A percentile compares a stretch with the other conserved stretches of the same genome.
phyloP scores from a whole-genome alignment of 1,140 invertebrate species.

The Ectropis grisescens region DNA sequence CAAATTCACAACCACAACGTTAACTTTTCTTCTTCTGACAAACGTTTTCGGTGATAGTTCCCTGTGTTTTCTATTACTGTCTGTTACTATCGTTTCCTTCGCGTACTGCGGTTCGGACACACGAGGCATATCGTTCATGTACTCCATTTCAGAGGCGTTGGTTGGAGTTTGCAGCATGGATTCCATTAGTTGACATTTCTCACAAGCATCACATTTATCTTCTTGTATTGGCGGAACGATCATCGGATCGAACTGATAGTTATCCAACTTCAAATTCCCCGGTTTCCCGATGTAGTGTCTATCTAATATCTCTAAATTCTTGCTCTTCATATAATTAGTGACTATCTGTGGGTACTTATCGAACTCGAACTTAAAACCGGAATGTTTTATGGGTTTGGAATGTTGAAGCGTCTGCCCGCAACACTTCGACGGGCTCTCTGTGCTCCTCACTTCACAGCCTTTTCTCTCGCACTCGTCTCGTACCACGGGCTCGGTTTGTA shows the following conservation, averaged over 20 bases:
- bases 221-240: conserved; percentile 55
- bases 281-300: conserved; percentile 74
- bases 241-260: conserved; percentile 62
- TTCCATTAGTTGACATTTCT: conserved; percentile 62
- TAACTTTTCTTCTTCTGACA: conserved; percentile 48
- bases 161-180: conserved; percentile 74
- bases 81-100: conserved; percentile 40
- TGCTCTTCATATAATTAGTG: conserved; percentile 80
- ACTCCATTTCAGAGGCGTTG: conserved; percentile 78
- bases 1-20: conserved; percentile 52
- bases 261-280: conserved; percentile 65
- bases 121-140: conserved; percentile 72
- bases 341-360: conserved; percentile 79
- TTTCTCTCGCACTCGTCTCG: conserved; percentile 21
- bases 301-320: conserved; percentile 76
- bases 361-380: conserved; percentile 78
- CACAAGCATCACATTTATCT: conserved; percentile 64
- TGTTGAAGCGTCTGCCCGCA: conserved; percentile 68
- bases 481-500: conserved; percentile 25
- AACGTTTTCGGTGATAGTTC: conserved; percentile 50
- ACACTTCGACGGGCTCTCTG: conserved; percentile 44
- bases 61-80: conserved; percentile 20
- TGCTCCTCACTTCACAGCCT: conserved; percentile 21
- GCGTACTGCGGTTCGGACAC: conserved; percentile 54
- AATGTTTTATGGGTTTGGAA: conserved; percentile 74